Conservation (phyloP, 1,140 invertebrate species). For the Solenopsis invicta region DNA sequence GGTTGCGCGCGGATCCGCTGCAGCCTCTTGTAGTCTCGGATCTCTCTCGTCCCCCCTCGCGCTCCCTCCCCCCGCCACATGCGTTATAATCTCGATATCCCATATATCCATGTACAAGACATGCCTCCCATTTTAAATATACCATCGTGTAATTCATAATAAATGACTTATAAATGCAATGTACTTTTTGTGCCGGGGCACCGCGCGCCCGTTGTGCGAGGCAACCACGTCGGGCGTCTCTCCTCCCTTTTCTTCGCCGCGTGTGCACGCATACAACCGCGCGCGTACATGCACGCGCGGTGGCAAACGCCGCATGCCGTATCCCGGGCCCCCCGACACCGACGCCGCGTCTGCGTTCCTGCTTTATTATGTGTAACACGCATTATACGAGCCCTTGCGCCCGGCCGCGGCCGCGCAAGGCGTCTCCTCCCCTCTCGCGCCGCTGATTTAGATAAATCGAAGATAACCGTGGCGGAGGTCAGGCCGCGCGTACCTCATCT, state of each 20-base stretch:
- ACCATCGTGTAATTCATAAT: conserved; percentile 87
- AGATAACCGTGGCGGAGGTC: conserved; percentile 61
- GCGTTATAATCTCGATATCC: conserved; percentile 87
- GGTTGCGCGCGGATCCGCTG: conserved; percentile 67
- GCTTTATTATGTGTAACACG: conserved; percentile 77
- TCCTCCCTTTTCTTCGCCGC: conserved; percentile 12
- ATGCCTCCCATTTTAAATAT: conserved; percentile 87
- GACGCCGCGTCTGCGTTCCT: conserved; percentile 49
- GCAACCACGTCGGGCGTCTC: conserved; percentile 53
- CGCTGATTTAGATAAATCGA: conserved; percentile 83
- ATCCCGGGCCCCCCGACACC: conserved; percentile 36
- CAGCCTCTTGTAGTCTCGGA: conserved; percentile 68
- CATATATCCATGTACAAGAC: conserved; percentile 86
- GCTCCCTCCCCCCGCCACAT: conserved; percentile 72
- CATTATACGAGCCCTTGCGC: conserved; percentile 70
- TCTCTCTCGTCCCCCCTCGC: not conserved
- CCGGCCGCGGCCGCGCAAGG: conserved; percentile 10
- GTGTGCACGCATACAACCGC: conserved; percentile 1
- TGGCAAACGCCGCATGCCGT: conserved; percentile 53
- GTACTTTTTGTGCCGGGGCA: conserved; percentile 80
- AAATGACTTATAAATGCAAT: conserved; percentile 87
- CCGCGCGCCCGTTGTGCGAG: conserved; percentile 73
- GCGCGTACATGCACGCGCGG: conserved; percentile 15
- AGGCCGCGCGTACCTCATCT: conserved; percentile 42
- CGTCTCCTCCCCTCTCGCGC: conserved; percentile 43